Evolutionary conservation across 2,888 invertebrate species (phyloP), one percentile per base, ranked within the genome.

Genomic region (Thumatha senex): DNA sequence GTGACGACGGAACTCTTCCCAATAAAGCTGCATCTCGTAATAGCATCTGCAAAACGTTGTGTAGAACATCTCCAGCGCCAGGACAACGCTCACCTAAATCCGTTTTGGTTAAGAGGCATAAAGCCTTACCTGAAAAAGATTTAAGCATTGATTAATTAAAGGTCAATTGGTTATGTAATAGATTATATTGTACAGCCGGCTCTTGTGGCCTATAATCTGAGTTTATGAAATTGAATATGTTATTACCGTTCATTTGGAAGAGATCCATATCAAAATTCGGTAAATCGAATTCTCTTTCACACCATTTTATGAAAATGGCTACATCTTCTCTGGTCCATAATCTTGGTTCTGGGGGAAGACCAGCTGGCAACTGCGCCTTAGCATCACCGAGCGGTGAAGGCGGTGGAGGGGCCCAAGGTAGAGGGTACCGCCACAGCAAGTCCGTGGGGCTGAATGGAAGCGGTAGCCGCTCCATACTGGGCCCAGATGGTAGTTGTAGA

Each of bases 51-150:
- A 98, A 93, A 31, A 98, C 97, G 87, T 98, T 98, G 92, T 97
- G 98, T 57, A 98, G 91, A 14, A 98, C 96, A 81, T 98, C 98
- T 2, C 98, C 98, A 31, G 97, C 97, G 14, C 97, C 96, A 0
- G 98, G 98, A 68, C 97, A 97, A 51, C 98, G 93, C 78, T 98
- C 98, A 24, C 96, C 96, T 68, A 98, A 94, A 85, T 98, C 98
- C 12, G 94, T 95, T 82, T 98, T 96, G 41, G 96, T 98, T 60
- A 98, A 89, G 42, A 98, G 93, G 80, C 98, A 98, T 70, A 98
- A 90, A 1, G 98, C 98, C 89, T 98, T 98, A 54, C 96, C 96
- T 96, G 89, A 44, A 80, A 81, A 46, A 79, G 79, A 70, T n/a
- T n/a, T 62, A 48, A 39, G 52, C 60, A 30, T 44, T 44, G 38